These are phyloP conservation scores for Acrocephalus arundinaceus DNA, from an alignment of 2,113 vertebrate genomes.

Conservation along the genomic window DNA sequence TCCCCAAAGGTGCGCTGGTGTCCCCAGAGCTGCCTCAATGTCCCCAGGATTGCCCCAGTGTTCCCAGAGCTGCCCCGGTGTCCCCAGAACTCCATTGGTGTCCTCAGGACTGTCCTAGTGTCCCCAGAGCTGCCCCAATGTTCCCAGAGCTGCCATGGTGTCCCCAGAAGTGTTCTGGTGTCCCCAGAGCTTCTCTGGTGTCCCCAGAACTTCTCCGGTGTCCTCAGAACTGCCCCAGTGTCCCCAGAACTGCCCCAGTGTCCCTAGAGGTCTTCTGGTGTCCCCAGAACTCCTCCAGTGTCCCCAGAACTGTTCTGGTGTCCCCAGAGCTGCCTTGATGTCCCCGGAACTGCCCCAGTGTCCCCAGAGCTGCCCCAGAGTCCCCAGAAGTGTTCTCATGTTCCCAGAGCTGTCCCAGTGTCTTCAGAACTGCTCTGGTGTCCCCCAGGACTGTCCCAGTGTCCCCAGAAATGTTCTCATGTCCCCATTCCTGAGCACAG, in stretches of 20 bases:
- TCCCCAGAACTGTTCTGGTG: fast-evolving
- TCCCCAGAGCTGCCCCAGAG: neutral
- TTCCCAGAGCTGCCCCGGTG: fast-evolving
- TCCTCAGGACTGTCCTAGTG: fast-evolving
- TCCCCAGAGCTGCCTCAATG: fast-evolving
- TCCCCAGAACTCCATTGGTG: fast-evolving
- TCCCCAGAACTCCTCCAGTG: fast-evolving
- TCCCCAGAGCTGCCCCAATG: fast-evolving
- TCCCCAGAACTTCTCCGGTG: neutral
- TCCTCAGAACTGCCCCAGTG: fast-evolving
- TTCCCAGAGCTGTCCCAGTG: no score
- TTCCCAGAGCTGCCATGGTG: fast-evolving
- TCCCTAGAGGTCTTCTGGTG: fast-evolving
- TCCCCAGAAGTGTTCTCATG: no score
- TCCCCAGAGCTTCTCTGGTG: fast-evolving
- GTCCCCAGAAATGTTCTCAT: neutral
- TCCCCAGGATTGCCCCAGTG: fast-evolving
- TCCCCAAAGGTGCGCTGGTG: fast-evolving
- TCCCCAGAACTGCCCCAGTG: fast-evolving
- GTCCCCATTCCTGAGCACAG: neutral
- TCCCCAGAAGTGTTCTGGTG: fast-evolving
- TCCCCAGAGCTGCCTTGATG: fast-evolving
- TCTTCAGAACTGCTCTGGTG: no score
- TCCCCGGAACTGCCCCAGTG: fast-evolving
- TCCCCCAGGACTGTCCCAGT: no score